Percentiles rank a stretch among this genome's conserved stretches.
Evolutionary conservation across 1,140 invertebrate genomes (phyloP).

Genomic region (Polypedilum pembai): DNA sequence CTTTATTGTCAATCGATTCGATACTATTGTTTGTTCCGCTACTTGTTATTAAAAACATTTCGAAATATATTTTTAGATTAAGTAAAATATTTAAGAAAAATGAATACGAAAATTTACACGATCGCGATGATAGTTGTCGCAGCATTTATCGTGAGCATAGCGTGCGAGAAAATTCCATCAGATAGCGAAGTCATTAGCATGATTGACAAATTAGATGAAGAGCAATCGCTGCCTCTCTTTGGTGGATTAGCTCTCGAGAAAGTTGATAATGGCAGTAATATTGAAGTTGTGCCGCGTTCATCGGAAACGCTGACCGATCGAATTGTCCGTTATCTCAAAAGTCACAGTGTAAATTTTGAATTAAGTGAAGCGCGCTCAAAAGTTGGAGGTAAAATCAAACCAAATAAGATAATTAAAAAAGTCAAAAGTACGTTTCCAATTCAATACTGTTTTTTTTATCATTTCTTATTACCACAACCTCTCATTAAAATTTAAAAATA

Average conservation of each 20-base stretch:
- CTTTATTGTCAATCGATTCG: conserved; percentile 10
- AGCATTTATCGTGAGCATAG: conserved; percentile 33
- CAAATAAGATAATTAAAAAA: conserved; percentile 27
- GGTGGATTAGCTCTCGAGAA: conserved; percentile 41
- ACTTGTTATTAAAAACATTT: neutral
- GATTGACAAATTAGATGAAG: conserved; percentile 44
- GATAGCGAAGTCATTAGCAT: conserved; percentile 44
- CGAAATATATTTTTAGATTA: neutral
- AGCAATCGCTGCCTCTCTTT: conserved; percentile 41
- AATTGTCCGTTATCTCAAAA: conserved; percentile 43
- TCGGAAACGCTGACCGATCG: conserved; percentile 39
- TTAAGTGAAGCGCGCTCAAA: conserved; percentile 38
- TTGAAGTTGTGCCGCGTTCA: conserved; percentile 31
- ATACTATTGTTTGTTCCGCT: neutral
- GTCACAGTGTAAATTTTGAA: conserved; percentile 44
- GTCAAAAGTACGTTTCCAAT: conserved; percentile 23
- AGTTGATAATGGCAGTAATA: conserved; percentile 36
- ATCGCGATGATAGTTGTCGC: conserved; percentile 27
- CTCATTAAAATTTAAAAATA: too few relatives aligned
- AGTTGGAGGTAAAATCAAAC: conserved; percentile 9
- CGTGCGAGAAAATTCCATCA: conserved; percentile 35
- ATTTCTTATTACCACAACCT: too few relatives aligned
- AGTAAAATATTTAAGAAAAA: neutral
- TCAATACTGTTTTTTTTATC: conserved; percentile 5
- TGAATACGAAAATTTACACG: conserved; percentile 10